Evolutionary conservation across 2,797 vertebrate species (phyloP), one percentile per base, ranked within the genome.

Genomic region (Acanthiza pusilla): DNA sequence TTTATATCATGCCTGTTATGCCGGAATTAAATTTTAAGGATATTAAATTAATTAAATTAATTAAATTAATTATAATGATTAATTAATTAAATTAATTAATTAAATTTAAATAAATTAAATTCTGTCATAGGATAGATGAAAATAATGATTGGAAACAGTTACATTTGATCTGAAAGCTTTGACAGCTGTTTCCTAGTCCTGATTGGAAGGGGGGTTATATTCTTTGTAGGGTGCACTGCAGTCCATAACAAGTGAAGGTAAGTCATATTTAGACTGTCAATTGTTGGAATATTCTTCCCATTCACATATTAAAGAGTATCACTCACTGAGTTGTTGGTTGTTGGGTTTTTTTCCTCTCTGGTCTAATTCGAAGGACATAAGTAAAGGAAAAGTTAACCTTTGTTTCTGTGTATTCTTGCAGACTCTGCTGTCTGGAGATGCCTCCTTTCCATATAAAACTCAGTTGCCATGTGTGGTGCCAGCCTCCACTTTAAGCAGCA

Each of bases 401-500:
- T 81, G 26, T 70, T 80, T 94, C 27, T 94, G 19, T 91, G 67
- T 94, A 13, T 85, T 94, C 42, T 94, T 97, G 55, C 97, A 99
- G 99, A 95, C 92, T 91, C 93, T 85, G 10, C 90, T 96, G 73
- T 95, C 97, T 61, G 94, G 95, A 70, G 95, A 97, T 87, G 91
- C 92, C 62, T 89, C 91, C 61, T 98, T 96, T 96, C 95, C 94
- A 7, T 89, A 71, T 79, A 97, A 98, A 96, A 95, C 96, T 34
- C 95, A 96, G 60, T 94, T 96, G 51, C 66, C 96, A 30, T 97
- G 94, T 76, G 91, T 95, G 72, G 78, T 96, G n/a, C 96, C 97
- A 66, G 51, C 94, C 80, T 98, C 97, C 53, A 13, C 85, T 47
- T 92, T 90, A 66, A 95, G 71, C 74, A 95, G 81, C 74, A 98